A percentile compares a stretch with the other conserved stretches of the same genome.
phyloP scores from a whole-genome alignment of 1,140 invertebrate species.

The Drosophila saltans region DNA sequence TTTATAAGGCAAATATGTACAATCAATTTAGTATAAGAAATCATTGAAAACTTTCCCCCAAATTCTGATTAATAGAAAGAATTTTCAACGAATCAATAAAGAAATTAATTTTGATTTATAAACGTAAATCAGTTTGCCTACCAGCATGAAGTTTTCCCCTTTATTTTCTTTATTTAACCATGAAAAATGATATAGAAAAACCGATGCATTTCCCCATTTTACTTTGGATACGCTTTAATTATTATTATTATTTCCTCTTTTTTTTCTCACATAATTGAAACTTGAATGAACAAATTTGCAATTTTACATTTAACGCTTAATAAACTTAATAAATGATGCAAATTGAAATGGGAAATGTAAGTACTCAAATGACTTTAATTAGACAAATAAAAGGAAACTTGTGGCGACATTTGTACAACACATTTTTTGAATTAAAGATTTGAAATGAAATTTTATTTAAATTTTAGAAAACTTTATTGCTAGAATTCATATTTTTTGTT shows the following conservation, averaged over 20 bases:
- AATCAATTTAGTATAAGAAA: slow-evolving; percentile 9
- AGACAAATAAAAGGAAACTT: not conserved
- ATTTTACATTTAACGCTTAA: not conserved
- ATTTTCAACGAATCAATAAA: slow-evolving; percentile 35
- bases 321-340: not conserved
- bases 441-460: not conserved
- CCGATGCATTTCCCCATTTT: slow-evolving; percentile 27
- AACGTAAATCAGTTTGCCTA: slow-evolving; percentile 15
- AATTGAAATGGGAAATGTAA: not conserved
- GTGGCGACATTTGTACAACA: not conserved
- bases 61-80: slow-evolving; percentile 7
- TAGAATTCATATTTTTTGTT: too few species aligned
- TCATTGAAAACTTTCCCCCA: slow-evolving; percentile 29
- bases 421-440: not conserved
- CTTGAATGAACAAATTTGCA: not conserved
- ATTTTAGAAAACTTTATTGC: too few species aligned
- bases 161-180: slow-evolving; percentile 27
- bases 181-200: slow-evolving; percentile 27
- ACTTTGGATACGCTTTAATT: not conserved
- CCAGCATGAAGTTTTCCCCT: slow-evolving; percentile 48
- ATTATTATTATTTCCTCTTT: not conserved
- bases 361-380: not conserved
- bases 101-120: slow-evolving; percentile 61
- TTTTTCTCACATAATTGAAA: not conserved
- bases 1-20: slow-evolving; percentile 32